Evolutionary conservation across 2,113 vertebrate species (phyloP).

Genomic region (Pholis gunnellus): DNA sequence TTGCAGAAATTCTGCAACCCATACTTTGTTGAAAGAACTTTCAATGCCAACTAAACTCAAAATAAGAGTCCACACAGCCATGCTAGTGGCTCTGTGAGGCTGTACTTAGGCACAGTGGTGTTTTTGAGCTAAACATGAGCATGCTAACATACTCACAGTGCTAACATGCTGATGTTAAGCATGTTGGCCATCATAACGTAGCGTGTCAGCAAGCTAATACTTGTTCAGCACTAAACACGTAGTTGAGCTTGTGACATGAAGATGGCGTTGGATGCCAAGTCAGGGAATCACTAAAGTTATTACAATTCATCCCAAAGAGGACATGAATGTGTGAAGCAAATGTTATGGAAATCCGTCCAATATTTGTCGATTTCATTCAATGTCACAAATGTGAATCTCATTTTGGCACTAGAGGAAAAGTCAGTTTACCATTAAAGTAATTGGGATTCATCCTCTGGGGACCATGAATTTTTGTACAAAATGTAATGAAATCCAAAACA

Average conservation of each 20-base stretch:
- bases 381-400: not conserved
- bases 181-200: not conserved
- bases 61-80: not conserved
- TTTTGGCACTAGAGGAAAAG: not conserved
- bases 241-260: not conserved
- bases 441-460: not conserved
- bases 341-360: not conserved
- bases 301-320: not conserved
- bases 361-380: not conserved
- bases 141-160: not conserved
- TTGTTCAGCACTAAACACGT: not conserved
- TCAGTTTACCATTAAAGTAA: not conserved
- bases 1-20: not conserved
- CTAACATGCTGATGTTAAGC: no score
- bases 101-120: not conserved
- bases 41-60: conserved; percentile 10
- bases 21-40: not conserved
- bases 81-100: not conserved
- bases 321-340: not conserved
- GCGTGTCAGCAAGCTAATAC: not conserved
- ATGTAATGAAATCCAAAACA: not conserved
- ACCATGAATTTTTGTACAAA: not conserved
- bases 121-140: not conserved
- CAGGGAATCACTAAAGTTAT: not conserved
- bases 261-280: not conserved